Evolutionary conservation across 2,888 invertebrate genomes (phyloP), one percentile per base, ranked within the genome.

Genomic region (Bembecia ichneumoniformis): DNA sequence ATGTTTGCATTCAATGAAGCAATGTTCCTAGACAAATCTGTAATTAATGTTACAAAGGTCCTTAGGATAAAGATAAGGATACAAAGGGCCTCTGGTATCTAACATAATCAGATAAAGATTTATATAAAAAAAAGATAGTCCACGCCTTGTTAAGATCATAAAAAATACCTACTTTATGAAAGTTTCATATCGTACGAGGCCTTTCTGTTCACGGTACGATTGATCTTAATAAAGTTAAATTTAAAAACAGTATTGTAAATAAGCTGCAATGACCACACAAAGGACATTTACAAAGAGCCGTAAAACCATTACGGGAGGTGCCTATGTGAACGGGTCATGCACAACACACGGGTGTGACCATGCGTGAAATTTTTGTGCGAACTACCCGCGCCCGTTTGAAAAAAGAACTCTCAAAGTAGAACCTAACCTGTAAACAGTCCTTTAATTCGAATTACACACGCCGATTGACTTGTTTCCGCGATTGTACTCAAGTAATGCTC

Each of bases 381-480:
- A 66, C 64, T 71, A 74, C 63, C 70, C 74, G 64, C 67, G 74
- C 63, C 70, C 73, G 64, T 67, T 68, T 64, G 68, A 70, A 68
- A 75, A 77, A 77, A 78, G 28, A 28, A 28, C 28, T 28, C 73
- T 66, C 72, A 70, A 54, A 67, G 68, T 65, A 68, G 62, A 65
- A n/a, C n/a, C n/a, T n/a, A 63, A 69, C 73, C 71, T 79, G 80
- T 82, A 83, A 82, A 82, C 77, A 76, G 74, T 74, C 74, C 74
- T 67, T 69, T 86, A 83, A 87, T 83, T 75, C 81, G 84, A 76
- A 84, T 86, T 71, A 78, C 70, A 83, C 84, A 79, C 78, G 56
- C 63, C 73, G 73, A 76, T 76, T 81, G 80, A 78, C 71, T 78
- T 71, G 76, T 79, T 83, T 78, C 70, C 72, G 67, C 65, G 70